Conservation (phyloP, 2,888 invertebrate species). For the Reticulitermes lucifugus region DNA sequence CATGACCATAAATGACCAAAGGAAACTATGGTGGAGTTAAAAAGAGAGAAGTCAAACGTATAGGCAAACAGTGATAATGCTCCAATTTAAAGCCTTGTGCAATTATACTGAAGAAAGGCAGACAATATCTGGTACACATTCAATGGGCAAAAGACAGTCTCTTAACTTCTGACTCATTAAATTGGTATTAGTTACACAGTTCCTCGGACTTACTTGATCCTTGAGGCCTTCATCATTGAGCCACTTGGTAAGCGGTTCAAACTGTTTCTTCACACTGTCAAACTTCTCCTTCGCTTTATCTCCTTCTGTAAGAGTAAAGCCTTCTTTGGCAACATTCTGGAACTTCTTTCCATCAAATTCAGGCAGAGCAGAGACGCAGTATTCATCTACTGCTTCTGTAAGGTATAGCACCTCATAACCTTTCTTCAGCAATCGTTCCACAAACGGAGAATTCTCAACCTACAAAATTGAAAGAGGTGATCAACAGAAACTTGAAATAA, state of each 20-base stretch:
- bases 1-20: too few species aligned
- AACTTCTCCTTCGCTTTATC: slow-evolving; percentile 74
- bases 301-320: slow-evolving; percentile 85
- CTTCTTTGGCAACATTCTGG: slow-evolving; percentile 99
- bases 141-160: too few species aligned
- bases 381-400: slow-evolving; percentile 98
- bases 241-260: slow-evolving; percentile 93
- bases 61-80: too few species aligned
- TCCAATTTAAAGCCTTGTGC: too few species aligned
- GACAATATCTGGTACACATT: too few species aligned
- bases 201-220: slow-evolving; percentile 70
- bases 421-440: slow-evolving; percentile 90
- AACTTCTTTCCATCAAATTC: slow-evolving; percentile 99
- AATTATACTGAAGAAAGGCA: too few species aligned
- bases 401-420: slow-evolving; percentile 96
- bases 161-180: too few species aligned
- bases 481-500: too few species aligned
- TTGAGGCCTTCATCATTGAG: slow-evolving; percentile 84
- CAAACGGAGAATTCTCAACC: slow-evolving; percentile 93
- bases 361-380: slow-evolving; percentile 94
- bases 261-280: slow-evolving; percentile 81
- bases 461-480: slow-evolving; percentile 52
- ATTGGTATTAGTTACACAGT: too few species aligned
- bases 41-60: too few species aligned
- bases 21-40: too few species aligned